Percentiles rank a stretch among this genome's conserved stretches.
Conservation (phyloP, 2,888 invertebrate species). For the Apocheima hispidaria region DNA sequence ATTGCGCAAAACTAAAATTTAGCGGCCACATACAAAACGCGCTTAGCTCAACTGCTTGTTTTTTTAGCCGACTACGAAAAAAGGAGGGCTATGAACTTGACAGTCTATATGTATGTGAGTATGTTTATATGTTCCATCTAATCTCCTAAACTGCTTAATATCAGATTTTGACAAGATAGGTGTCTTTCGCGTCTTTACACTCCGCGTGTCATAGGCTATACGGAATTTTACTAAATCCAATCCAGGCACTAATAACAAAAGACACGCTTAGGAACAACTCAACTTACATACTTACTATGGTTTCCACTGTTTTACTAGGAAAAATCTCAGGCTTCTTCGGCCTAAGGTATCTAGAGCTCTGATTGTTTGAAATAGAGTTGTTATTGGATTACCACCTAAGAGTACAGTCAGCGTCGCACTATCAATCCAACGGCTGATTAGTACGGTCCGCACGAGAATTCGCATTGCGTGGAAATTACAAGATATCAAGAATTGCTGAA, state of each 20-base stretch:
- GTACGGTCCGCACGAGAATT: conserved; percentile 47
- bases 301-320: neutral
- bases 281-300: neutral
- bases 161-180: no score
- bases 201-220: no score
- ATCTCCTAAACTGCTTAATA: no score
- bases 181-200: no score
- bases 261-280: neutral
- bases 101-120: no score
- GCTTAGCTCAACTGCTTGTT: no score
- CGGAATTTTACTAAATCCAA: no score
- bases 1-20: neutral
- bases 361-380: conserved; percentile 6
- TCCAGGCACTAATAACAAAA: neutral
- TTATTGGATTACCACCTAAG: conserved; percentile 18
- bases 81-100: no score
- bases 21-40: neutral
- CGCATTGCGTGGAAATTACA: conserved; percentile 51
- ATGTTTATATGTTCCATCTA: no score
- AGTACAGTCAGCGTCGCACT: conserved; percentile 30
- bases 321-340: neutral
- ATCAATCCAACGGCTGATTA: conserved; percentile 52
- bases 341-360: neutral
- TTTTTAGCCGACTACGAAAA: no score
- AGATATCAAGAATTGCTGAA: conserved; percentile 3